phyloP scores from a whole-genome alignment of 1,140 invertebrate species.

The Diploscapter pachys region DNA sequence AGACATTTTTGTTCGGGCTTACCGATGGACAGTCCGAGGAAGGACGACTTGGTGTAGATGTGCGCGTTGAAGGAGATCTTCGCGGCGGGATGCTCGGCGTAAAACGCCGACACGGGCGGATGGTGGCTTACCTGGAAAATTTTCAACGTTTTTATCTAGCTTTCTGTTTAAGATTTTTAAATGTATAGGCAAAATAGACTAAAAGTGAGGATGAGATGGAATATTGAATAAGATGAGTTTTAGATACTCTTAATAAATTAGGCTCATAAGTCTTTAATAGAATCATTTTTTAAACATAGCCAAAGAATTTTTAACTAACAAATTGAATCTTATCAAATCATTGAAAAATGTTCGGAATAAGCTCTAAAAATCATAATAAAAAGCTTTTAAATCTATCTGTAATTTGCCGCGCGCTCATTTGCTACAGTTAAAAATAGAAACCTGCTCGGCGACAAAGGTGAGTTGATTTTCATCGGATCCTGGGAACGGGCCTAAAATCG shows the following conservation, averaged over 20 bases:
- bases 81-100: constrained; percentile 63
- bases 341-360: too few species aligned
- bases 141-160: neutral
- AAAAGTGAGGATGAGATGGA: constrained; percentile 1
- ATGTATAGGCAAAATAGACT: neutral
- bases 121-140: constrained; percentile 80
- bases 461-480: constrained; percentile 57
- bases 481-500: constrained; percentile 46
- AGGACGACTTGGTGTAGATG: constrained; percentile 66
- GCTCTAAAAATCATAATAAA: constrained; percentile 2
- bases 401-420: too few species aligned
- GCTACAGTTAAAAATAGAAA: neutral
- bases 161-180: neutral
- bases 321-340: too few species aligned
- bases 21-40: constrained; percentile 64
- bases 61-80: constrained; percentile 63
- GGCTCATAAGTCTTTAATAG: too few species aligned
- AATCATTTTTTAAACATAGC: too few species aligned
- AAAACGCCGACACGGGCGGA: constrained; percentile 74
- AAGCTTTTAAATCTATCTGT: neutral
- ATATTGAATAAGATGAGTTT: neutral
- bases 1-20: neutral
- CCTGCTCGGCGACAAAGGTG: constrained; percentile 86
- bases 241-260: neutral
- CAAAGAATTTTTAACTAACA: too few species aligned